Evolutionary conservation across 2,113 vertebrate species (phyloP), one percentile per base, ranked within the genome.

Genomic region (Myanophis thanlyinensis): DNA sequence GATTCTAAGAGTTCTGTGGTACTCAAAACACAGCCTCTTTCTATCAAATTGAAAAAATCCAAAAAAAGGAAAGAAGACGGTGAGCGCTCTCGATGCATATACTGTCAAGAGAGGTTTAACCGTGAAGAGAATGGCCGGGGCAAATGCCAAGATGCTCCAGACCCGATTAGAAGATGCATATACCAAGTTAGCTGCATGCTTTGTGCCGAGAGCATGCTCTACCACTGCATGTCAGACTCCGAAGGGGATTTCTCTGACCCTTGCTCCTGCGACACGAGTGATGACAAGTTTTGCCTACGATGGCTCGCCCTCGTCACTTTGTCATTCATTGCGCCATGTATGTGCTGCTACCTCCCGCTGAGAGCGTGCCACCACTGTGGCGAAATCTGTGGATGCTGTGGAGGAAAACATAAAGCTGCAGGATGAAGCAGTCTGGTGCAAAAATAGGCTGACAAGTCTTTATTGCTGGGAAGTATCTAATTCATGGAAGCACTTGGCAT

Each of bases 211-310:
- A 99, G 99, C 98, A 99, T 99, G 99, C 98, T 99, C 62, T 99
- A 99, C 97, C 99, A 99, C 98, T 99, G 99, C 98, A 99, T 99
- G 99, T 99, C 99, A 91, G 99, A 99, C 98, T 99, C 99, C 0
- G 99, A 99, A 97, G 99, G 99, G 88, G 99, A 99, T 96, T 99
- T 99, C 96, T 99, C 99, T 86, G 99, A 99, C 97, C 99, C 99
- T n/a, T 99, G 99, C 97, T 99, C 99, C 0, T 99, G 99, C 95
- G 99, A 99, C 98, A 98, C 99, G 92, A 98, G 98, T 5, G 99
- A 99, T 95, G 99, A 99, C 98, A 99, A 99, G 98, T 99, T 99
- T 98, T 99, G 99, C 97, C 97, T 99, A 94, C 98, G 99, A 96
- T 99, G 99, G 99, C 97, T 99, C 95, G 99, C 99, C n/a, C 98